These are phyloP conservation scores for Rousettus leschenaultii DNA, from an alignment of 2,113 vertebrate genomes.

Conservation along the genomic window DNA sequence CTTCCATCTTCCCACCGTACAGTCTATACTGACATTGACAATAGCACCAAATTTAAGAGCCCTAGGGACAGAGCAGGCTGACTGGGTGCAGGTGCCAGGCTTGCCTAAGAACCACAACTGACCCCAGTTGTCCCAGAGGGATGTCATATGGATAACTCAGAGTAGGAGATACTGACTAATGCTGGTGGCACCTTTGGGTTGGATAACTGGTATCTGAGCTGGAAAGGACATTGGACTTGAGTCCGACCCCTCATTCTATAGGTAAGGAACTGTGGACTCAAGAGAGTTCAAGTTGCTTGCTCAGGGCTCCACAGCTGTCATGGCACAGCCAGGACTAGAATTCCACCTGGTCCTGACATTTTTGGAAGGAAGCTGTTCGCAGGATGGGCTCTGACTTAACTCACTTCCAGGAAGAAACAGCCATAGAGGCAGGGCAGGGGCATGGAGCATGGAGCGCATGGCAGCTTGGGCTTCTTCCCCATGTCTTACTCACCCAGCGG, in stretches of 20 bases:
- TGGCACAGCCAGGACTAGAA: not conserved
- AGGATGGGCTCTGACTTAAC: not conserved
- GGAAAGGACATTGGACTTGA: not conserved
- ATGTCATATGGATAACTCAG: not conserved
- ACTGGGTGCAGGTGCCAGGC: no score
- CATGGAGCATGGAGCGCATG: fast-evolving
- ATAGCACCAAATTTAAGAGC: not conserved
- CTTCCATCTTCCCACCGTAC: not conserved
- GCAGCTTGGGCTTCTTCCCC: not conserved
- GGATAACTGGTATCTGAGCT: not conserved
- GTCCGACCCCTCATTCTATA: not conserved
- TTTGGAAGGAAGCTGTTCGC: not conserved
- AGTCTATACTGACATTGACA: not conserved
- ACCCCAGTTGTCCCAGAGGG: not conserved
- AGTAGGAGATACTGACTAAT: not conserved
- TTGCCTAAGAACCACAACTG: not conserved
- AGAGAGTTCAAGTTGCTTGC: not conserved
- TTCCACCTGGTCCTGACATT: not conserved
- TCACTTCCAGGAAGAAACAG: not conserved
- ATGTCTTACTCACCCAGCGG: not conserved
- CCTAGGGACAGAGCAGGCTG: no score
- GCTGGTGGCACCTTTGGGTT: not conserved
- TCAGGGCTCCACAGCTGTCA: not conserved
- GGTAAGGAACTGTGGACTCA: not conserved
- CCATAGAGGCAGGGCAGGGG: not conserved